These are phyloP conservation scores for Cactoblastis cactorum DNA, from an alignment of 2,888 invertebrate species.

Conservation along the genomic window DNA sequence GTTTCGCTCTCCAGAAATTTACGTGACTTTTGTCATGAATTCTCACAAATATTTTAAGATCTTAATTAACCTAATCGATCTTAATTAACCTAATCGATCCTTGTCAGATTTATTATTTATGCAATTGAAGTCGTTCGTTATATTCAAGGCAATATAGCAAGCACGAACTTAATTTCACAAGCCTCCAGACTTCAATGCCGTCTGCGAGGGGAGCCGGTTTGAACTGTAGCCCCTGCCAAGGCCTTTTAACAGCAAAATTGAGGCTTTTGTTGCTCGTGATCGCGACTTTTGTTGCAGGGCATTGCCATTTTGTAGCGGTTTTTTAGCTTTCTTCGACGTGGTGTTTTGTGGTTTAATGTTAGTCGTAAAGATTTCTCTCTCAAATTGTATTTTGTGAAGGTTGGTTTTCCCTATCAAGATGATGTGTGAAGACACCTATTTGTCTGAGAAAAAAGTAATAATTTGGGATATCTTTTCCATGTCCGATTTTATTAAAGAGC, in stretches of 20 bases:
- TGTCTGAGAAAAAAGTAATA: too few relatives aligned
- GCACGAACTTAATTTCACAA: slow-evolving; percentile 3
- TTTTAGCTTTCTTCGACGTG: not conserved
- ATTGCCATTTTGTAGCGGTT: slow-evolving; percentile 16
- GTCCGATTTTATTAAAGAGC: too few relatives aligned
- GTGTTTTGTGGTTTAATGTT: not conserved
- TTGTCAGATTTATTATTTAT: not conserved
- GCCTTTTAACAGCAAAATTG: slow-evolving; percentile 8
- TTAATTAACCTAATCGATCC: slow-evolving; percentile 22
- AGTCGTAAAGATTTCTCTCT: not conserved
- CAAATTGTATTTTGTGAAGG: too few relatives aligned
- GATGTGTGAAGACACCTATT: too few relatives aligned
- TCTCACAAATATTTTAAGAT: too few relatives aligned
- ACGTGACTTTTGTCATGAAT: too few relatives aligned
- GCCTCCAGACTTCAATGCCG: not conserved
- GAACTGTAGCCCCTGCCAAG: slow-evolving; percentile 1
- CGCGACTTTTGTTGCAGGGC: slow-evolving; percentile 8
- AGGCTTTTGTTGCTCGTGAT: slow-evolving; percentile 12
- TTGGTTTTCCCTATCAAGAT: too few relatives aligned
- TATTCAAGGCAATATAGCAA: slow-evolving; percentile 1
- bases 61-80: too few relatives aligned
- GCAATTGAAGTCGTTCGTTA: not conserved
- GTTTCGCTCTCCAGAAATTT: too few relatives aligned
- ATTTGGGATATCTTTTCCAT: too few relatives aligned
- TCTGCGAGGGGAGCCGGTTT: slow-evolving; percentile 2